Conservation (phyloP, 2,888 invertebrate species). For the Steinernema carpocapsae region DNA sequence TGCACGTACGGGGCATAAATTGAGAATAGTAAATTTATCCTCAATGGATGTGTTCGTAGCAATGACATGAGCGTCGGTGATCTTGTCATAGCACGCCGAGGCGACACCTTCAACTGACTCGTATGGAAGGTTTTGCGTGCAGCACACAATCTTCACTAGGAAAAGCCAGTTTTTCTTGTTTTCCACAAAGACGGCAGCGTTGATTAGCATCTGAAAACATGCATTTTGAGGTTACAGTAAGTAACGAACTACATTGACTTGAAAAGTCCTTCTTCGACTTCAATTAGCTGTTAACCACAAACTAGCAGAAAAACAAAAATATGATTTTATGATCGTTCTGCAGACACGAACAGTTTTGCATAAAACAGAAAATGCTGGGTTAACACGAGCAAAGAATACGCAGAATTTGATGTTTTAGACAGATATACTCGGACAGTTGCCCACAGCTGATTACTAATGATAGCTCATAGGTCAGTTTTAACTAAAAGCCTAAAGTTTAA, state of each 20-base stretch:
- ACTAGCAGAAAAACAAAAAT: no score
- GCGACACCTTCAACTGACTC: background rate
- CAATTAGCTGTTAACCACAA: no score
- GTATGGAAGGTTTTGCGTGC: background rate
- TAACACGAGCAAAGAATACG: no score
- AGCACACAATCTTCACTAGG: constrained; percentile 2
- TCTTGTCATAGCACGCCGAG: background rate
- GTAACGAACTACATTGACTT: background rate
- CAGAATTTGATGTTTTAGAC: no score
- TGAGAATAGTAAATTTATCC: constrained; percentile 13
- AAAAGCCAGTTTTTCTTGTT: background rate
- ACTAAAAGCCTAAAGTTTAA: no score
- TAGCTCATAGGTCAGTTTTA: no score
- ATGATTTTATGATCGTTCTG: no score
- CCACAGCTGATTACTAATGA: no score
- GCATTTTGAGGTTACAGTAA: no score
- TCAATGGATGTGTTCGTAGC: background rate
- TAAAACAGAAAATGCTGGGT: no score
- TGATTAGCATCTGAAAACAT: background rate
- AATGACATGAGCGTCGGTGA: background rate
- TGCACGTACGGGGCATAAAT: background rate
- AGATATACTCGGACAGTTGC: no score
- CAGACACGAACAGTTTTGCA: no score
- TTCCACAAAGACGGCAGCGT: background rate
- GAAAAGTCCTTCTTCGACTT: background rate